These are phyloP conservation scores for Perithous albicinctus DNA, from an alignment of 2,888 invertebrate genomes.

Conservation along the genomic window DNA sequence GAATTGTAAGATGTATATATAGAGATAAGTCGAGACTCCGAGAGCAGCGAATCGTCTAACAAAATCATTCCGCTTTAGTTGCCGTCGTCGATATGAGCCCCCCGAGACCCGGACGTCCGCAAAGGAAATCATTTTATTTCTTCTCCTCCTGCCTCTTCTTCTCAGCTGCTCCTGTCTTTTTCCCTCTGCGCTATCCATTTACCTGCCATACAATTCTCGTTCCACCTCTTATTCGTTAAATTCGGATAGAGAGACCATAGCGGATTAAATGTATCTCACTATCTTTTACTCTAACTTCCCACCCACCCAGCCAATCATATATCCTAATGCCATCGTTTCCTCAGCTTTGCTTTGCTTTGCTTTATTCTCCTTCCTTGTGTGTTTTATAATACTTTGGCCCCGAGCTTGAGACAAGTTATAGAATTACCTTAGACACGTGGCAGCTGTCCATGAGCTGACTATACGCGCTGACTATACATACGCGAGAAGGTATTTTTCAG, in stretches of 20 bases:
- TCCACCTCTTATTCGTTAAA: slow-evolving; percentile 30
- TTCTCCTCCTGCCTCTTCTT: slow-evolving; percentile 9
- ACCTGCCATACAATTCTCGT: neutral
- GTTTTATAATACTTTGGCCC: slow-evolving; percentile 4
- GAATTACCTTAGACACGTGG: slow-evolving; percentile 42
- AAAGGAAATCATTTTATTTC: slow-evolving; percentile 57
- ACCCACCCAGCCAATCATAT: neutral
- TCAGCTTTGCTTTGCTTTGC: neutral
- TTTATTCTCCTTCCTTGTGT: neutral
- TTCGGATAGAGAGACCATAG: slow-evolving; percentile 45
- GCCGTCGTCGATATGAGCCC: slow-evolving; percentile 54
- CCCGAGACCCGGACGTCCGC: slow-evolving; percentile 45
- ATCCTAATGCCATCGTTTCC: too few species aligned
- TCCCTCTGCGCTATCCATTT: neutral
- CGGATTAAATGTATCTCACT: slow-evolving; percentile 49
- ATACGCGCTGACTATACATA: slow-evolving; percentile 4
- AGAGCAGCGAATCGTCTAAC: slow-evolving; percentile 57
- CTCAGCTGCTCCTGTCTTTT: neutral
- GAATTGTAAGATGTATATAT: neutral
- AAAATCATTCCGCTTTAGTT: slow-evolving; percentile 62
- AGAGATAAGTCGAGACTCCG: slow-evolving; percentile 26
- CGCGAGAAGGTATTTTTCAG: neutral
- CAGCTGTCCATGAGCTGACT: slow-evolving; percentile 12
- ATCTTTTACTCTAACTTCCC: neutral
- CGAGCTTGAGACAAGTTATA: slow-evolving; percentile 24